A percentile compares a stretch with the other conserved stretches of the same genome.
These are phyloP conservation scores for Drosophila bocki DNA, from an alignment of 1,140 invertebrate genomes.

Conservation along the genomic window DNA sequence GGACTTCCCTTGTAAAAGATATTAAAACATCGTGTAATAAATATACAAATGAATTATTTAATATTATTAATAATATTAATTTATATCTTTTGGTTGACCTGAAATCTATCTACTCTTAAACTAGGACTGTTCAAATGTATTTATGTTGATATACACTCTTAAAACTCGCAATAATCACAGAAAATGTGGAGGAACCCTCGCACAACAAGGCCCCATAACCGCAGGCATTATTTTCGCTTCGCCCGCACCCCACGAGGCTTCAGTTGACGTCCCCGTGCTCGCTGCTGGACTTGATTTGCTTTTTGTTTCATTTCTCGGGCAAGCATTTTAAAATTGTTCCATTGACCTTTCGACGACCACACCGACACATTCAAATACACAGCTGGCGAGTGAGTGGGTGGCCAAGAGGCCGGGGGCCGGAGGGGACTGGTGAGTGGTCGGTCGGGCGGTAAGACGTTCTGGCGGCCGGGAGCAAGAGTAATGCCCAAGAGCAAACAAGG, in stretches of 20 bases:
- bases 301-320: constrained; percentile 42
- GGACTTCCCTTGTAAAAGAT: background rate
- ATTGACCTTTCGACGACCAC: constrained; percentile 73
- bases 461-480: constrained; percentile 20
- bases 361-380: constrained; percentile 47
- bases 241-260: constrained; percentile 15
- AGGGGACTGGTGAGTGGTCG: constrained; percentile 10
- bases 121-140: background rate
- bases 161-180: constrained; percentile 20
- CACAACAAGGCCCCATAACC: constrained; percentile 27
- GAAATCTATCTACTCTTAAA: background rate
- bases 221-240: constrained; percentile 34
- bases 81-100: background rate
- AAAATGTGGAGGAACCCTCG: constrained; percentile 9
- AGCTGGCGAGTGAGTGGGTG: constrained; percentile 21
- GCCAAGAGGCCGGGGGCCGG: constrained; percentile 3
- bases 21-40: background rate
- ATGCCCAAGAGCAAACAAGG: constrained; percentile 73
- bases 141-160: constrained; percentile 23
- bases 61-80: too few species aligned
- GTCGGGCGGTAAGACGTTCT: background rate
- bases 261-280: constrained; percentile 18
- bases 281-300: constrained; percentile 32
- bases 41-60: background rate
- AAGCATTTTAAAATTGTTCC: constrained; percentile 74